A percentile compares a stretch with the other conserved stretches of the same genome.
Conservation (phyloP, 1,140 invertebrate species). For the Manduca sexta region DNA sequence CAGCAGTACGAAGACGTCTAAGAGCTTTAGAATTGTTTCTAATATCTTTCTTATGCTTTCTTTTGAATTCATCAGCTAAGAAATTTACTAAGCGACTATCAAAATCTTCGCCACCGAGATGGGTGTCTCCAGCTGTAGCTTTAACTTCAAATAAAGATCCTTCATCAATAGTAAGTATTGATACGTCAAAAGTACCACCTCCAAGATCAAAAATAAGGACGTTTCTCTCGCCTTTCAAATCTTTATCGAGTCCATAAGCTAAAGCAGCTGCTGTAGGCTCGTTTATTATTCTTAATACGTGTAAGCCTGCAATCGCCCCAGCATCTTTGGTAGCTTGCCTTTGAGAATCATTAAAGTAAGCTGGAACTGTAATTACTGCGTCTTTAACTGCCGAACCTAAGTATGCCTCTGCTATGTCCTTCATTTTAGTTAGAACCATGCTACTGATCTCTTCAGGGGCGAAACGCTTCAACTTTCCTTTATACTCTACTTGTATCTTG, state of each 20-base stretch:
- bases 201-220: slow-evolving; percentile 71
- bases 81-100: slow-evolving; percentile 79
- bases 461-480: slow-evolving; percentile 82
- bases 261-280: slow-evolving; percentile 85
- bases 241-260: slow-evolving; percentile 84
- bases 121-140: slow-evolving; percentile 73
- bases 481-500: slow-evolving; percentile 82
- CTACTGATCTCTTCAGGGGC: slow-evolving; percentile 85
- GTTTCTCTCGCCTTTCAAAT: slow-evolving; percentile 78
- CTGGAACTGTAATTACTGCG: slow-evolving; percentile 79
- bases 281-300: slow-evolving; percentile 84
- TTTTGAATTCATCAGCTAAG: slow-evolving; percentile 59
- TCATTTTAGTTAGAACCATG: slow-evolving; percentile 76
- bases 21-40: slow-evolving; percentile 49
- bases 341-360: slow-evolving; percentile 75
- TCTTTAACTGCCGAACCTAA: slow-evolving; percentile 78
- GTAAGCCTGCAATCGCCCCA: slow-evolving; percentile 78
- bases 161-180: slow-evolving; percentile 81
- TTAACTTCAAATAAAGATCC: slow-evolving; percentile 79
- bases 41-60: slow-evolving; percentile 61
- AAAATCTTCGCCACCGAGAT: slow-evolving; percentile 81
- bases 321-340: slow-evolving; percentile 70
- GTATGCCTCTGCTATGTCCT: slow-evolving; percentile 78
- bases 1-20: no score
- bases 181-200: slow-evolving; percentile 83